Evolutionary conservation across 2,888 invertebrate genomes (phyloP), one percentile per base, ranked within the genome.

Genomic region (Meandrusa payeni): DNA sequence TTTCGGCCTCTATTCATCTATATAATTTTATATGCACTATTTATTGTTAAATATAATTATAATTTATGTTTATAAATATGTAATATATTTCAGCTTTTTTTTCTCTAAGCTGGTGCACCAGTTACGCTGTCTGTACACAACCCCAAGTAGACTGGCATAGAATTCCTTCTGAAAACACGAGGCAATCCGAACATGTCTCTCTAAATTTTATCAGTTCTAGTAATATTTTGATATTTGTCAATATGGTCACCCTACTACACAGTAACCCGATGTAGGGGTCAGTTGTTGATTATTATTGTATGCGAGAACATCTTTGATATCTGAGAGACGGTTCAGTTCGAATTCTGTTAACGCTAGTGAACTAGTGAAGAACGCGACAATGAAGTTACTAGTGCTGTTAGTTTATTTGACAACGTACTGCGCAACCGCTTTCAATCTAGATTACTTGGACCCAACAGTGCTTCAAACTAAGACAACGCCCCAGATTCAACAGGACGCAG

Each of bases 41-140:
- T n/a, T n/a, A n/a, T n/a, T n/a, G n/a, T n/a, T n/a, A n/a, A n/a
- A n/a, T n/a, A n/a, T n/a, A n/a, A n/a, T n/a, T n/a, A n/a, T n/a
- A n/a, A n/a, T n/a, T n/a, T n/a, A n/a, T n/a, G n/a, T n/a, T n/a
- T n/a, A n/a, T n/a, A n/a, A n/a, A n/a, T n/a, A n/a, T n/a, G n/a
- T n/a, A n/a, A n/a, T n/a, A n/a, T n/a, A n/a, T n/a, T n/a, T n/a
- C 97, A 0, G 91, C 91, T 44, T 94, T 94, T 13, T 91, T 91
- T 46, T 90, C 96, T 40, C 96, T 94, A 54, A 94, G 92, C 0
- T 99, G 97, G 97, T 98, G 97, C 97, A 79, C 90, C 41, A 76
- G 90, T 10, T 75, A 89, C 0, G 97, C n/a, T n/a, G n/a, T n/a
- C n/a, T n/a, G n/a, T n/a, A n/a, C n/a, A n/a, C n/a, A n/a, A n/a